Percentiles rank a stretch among this genome's conserved stretches.
Evolutionary conservation across 2,888 invertebrate genomes (phyloP).

Genomic region (Pterostichus madidus): DNA sequence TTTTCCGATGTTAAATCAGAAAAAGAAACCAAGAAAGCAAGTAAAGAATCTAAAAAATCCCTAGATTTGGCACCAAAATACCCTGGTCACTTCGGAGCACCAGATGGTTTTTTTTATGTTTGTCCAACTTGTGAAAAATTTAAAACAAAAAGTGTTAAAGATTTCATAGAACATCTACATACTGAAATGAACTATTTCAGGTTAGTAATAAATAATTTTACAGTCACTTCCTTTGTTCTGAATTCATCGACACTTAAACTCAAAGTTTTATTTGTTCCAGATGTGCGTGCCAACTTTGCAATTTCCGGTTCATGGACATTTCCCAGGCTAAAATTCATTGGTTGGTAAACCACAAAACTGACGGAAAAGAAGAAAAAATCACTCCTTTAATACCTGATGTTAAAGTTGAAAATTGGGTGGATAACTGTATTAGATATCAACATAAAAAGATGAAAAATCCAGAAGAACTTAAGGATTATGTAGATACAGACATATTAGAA

Average conservation of each 20-base stretch:
- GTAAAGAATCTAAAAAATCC: background rate
- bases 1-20: background rate
- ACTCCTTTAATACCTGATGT: constrained; percentile 76
- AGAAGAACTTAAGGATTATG: constrained; percentile 70
- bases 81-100: constrained; percentile 77
- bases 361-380: constrained; percentile 74
- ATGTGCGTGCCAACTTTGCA: constrained; percentile 81
- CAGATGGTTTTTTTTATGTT: constrained; percentile 79
- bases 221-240: too few species aligned
- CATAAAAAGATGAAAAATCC: constrained; percentile 55
- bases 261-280: constrained; percentile 75
- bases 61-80: constrained; percentile 53
- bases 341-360: constrained; percentile 76
- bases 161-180: constrained; percentile 84
- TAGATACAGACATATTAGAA: constrained; percentile 69
- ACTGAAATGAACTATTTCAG: constrained; percentile 84
- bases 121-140: constrained; percentile 83
- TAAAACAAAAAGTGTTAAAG: constrained; percentile 79
- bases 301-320: constrained; percentile 80
- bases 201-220: too few species aligned
- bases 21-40: background rate
- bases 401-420: constrained; percentile 79
- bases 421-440: constrained; percentile 54
- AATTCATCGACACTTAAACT: too few species aligned
- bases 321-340: constrained; percentile 80